phyloP scores from a whole-genome alignment of 92 coral and sea anemone genomes.

The Umimayanthus chanpuru region DNA sequence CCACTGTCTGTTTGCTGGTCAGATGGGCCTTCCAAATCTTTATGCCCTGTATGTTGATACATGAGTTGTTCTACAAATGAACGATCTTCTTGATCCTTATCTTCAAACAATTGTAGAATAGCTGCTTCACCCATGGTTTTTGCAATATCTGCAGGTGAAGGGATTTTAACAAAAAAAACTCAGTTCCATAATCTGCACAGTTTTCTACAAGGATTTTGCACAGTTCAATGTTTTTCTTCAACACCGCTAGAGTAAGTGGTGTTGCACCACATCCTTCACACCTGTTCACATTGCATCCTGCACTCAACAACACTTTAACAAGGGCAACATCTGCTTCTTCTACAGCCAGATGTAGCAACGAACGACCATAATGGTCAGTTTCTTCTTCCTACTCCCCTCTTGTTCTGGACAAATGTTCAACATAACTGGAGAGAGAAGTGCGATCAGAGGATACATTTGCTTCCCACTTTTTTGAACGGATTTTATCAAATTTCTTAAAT shows the following conservation, averaged over 20 bases:
- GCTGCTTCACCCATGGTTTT: neutral
- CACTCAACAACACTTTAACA: neutral
- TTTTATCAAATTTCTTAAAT: slow-evolving; percentile 20
- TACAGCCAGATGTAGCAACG: neutral
- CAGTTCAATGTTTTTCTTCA: neutral
- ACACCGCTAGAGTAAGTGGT: neutral
- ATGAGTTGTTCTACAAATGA: neutral
- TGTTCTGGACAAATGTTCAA: slow-evolving; percentile 18
- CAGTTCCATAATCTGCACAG: neutral
- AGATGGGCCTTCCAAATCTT: too few species aligned
- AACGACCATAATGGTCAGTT: neutral
- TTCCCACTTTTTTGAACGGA: slow-evolving; percentile 17
- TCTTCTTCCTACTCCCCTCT: neutral
- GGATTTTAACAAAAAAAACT: neutral
- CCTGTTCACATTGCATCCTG: neutral
- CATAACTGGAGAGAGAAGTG: slow-evolving; percentile 37
- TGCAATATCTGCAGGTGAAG: neutral
- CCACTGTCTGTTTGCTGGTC: neutral
- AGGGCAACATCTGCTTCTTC: neutral
- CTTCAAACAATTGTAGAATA: neutral
- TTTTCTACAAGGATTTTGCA: neutral
- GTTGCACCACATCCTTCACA: slow-evolving; percentile 2
- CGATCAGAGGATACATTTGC: slow-evolving; percentile 33
- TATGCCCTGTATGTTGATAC: neutral
- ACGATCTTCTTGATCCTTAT: neutral